Conservation (phyloP, 2,113 vertebrate species). For the Microcebus jonahi region DNA sequence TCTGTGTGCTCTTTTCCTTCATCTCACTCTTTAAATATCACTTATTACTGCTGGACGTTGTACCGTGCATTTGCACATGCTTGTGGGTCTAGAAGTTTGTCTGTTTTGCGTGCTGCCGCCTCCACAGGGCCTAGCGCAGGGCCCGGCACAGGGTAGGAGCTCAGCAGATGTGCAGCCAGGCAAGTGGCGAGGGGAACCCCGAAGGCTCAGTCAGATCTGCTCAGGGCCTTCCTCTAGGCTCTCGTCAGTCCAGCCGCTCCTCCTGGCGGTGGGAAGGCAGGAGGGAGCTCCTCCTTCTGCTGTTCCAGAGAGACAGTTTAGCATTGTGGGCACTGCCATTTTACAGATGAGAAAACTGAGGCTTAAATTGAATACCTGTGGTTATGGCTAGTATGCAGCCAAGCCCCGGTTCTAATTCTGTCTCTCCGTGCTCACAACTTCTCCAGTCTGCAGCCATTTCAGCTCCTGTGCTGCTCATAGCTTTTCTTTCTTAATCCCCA, state of each 20-base stretch:
- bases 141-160: too few relatives aligned
- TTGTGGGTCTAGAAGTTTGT: not conserved
- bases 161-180: not conserved
- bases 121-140: not conserved
- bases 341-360: not conserved
- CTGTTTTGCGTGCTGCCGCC: not conserved
- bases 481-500: not conserved
- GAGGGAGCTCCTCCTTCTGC: not conserved
- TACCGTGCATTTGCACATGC: not conserved
- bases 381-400: not conserved
- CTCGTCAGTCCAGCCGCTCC: not conserved
- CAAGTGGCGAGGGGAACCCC: not conserved
- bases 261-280: not conserved
- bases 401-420: not conserved
- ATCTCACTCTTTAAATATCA: not conserved
- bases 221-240: not conserved
- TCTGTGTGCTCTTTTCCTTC: not conserved
- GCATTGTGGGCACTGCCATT: not conserved
- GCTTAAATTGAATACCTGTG: not conserved
- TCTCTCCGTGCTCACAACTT: not conserved
- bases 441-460: not conserved
- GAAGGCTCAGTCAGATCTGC: not conserved
- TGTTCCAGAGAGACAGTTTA: not conserved
- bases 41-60: not conserved
- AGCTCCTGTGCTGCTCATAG: not conserved